Evolutionary conservation across 2,888 invertebrate genomes (phyloP), one percentile per base, ranked within the genome.

Genomic region (Hypselothyrea guttata): DNA sequence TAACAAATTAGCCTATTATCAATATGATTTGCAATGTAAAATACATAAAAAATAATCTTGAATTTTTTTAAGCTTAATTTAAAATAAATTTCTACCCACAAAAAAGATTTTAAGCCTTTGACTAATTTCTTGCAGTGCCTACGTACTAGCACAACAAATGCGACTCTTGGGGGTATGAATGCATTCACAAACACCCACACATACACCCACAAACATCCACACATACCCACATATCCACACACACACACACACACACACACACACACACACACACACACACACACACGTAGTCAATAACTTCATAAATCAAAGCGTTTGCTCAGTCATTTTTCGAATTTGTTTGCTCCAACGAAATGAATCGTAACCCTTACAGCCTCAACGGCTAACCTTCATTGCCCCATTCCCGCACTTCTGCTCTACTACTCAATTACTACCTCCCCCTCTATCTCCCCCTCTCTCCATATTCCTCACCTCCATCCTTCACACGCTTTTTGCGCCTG

Each of bases 291-390:
- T 68, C 66, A 62, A 85, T 83, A 85, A 85, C 79, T 79, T 79
- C 83, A 79, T 79, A 85, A 79, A 78, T 78, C 78, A 78, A 78
- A 82, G 85, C 75, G 85, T 79, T 85, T 83, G 83, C 85, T 78
- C 85, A 78, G 85, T 77, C 83, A 83, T 83, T 79, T 77, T 79
- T 69, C 68, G 85, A 78, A 78, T 78, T 78, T 78, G 85, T 77
- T 84, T 82, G 85, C 75, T 60, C 76, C 75, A 65, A 34, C 71
- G 56, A 53, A 66, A 56, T 61, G 61, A 72, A 67, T 67, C 55
- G 67, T 59, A 59, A 46, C 72, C 67, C 59, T 46, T 61, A 49
- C 45, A 40, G 18, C 16, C 40, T 30, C 15, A 11, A 15, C 38
- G 16, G 7, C 28, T 11, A 15, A 2, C 27, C 7, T 1, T n/a